Base-by-base conservation (phyloP, 1,140 invertebrate species). In the Mya arenaria region DNA sequence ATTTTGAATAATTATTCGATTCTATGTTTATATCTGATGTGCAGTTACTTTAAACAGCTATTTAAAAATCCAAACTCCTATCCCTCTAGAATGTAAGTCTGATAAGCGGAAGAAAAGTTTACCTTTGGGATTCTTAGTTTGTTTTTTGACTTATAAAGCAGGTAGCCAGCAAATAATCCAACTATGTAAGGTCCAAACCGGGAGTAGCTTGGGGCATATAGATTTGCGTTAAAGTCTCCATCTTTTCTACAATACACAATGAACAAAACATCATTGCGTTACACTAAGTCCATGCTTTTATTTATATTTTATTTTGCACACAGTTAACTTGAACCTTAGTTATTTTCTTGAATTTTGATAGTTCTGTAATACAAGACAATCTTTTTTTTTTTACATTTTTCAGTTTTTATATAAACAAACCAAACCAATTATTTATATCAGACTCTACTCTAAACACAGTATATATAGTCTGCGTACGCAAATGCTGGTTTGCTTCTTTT, bases 51-150 rank as follows among this genome's bases (percentile, higher is more conserved):
- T 4, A 63, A 4, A 63, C 4, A 63, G 32, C 60, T 34, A 10
- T 28, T 63, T 63, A 63, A 6, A 15, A 63, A 6, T 15, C 60
- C 60, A 28, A 63, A 19, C n/a, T n/a, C n/a, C n/a, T n/a, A n/a
- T n/a, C n/a, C n/a, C n/a, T n/a, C n/a, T n/a, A n/a, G n/a, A 25
- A 63, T 63, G 60, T 63, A 63, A 19, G 60, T 28, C 19, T 34
- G 28, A 6, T 34, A 10, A 10, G 28, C 36, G 15, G 28, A 34
- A 32, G 32, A 63, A 32, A 62, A 28, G 17, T 4, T 65, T 55
- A 60, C 71, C 71, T 60, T 74, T 37, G 71, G 71, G 41, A 74
- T 74, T 23, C 34, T 58, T 17, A 23, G 37, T 41, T 74, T 58
- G 28, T 36, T 60, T 39, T 74, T 41, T 15, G 0, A 23, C 13